Conservation (phyloP, 2,888 invertebrate species). For the Seladonia tumulorum region DNA sequence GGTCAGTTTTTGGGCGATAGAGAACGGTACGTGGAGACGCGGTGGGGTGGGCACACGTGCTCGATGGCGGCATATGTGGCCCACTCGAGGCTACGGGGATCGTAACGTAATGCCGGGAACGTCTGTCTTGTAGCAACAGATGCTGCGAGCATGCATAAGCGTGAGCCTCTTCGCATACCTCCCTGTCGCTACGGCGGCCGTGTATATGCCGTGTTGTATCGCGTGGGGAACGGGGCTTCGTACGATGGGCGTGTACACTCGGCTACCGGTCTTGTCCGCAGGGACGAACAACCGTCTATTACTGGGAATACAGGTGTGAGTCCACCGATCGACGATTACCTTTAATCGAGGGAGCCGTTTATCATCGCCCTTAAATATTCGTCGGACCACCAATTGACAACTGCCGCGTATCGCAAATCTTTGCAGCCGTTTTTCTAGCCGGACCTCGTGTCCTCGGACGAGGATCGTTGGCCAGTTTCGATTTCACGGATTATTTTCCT, state of each 20-base stretch:
- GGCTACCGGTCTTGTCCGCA: constrained; percentile 72
- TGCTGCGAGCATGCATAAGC: constrained; percentile 78
- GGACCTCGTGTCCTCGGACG: neutral
- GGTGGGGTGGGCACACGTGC: constrained; percentile 37
- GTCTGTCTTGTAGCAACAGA: constrained; percentile 80
- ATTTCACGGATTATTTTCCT: neutral
- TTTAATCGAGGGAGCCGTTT: constrained; percentile 58
- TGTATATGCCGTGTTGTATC: constrained; percentile 62
- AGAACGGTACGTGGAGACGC: neutral
- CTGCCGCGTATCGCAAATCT: neutral
- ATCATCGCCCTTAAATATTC: constrained; percentile 53
- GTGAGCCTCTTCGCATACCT: constrained; percentile 54
- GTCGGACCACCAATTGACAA: constrained; percentile 30
- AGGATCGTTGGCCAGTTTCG: neutral
- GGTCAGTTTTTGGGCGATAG: constrained; percentile 12
- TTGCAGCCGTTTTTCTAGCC: neutral
- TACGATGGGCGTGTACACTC: constrained; percentile 68
- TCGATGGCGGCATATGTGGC: constrained; percentile 53
- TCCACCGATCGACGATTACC: constrained; percentile 58
- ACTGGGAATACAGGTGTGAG: constrained; percentile 68
- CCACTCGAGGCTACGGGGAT: constrained; percentile 47
- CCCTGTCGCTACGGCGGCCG: constrained; percentile 53
- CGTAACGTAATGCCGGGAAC: constrained; percentile 77
- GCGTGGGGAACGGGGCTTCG: constrained; percentile 52
- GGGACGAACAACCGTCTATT: constrained; percentile 71